Conservation (phyloP, 1,140 invertebrate genomes). For the Armadillidium nasatum region DNA sequence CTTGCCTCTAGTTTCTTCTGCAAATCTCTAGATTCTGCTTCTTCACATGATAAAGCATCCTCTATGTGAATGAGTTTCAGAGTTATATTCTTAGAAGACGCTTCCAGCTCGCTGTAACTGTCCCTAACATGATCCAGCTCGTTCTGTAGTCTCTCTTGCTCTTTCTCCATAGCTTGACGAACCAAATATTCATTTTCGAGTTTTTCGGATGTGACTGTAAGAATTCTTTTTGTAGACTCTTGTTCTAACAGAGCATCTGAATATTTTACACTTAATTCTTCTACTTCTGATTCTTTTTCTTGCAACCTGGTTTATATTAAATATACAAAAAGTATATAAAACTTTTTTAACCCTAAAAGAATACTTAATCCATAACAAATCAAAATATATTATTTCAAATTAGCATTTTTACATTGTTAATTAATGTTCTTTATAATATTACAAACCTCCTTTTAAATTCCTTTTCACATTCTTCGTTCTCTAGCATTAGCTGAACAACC, state of each 20-base stretch:
- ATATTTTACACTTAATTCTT: constrained; percentile 39
- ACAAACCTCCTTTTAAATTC: constrained; percentile 27
- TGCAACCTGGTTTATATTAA: constrained; percentile 19
- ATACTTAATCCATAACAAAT: not conserved
- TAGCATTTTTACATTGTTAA: not conserved
- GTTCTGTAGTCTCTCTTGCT: constrained; percentile 25
- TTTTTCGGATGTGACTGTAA: constrained; percentile 33
- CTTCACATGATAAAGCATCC: constrained; percentile 33
- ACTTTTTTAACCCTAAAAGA: not conserved
- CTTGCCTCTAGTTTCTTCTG: constrained; percentile 24
- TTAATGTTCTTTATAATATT: not conserved
- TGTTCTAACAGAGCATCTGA: constrained; percentile 40
- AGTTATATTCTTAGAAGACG: constrained; percentile 28
- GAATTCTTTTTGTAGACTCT: constrained; percentile 35
- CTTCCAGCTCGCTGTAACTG: constrained; percentile 24
- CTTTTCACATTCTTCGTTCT: constrained; percentile 34
- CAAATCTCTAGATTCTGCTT: constrained; percentile 35
- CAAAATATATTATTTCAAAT: not conserved
- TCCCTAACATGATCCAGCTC: constrained; percentile 9
- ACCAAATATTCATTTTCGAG: constrained; percentile 30
- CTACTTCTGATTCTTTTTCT: constrained; percentile 33
- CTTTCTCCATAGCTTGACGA: constrained; percentile 29
- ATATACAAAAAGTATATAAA: too few species aligned
- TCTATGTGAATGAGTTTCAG: constrained; percentile 34
- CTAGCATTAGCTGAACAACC: constrained; percentile 30